phyloP scores from a whole-genome alignment of 2,113 vertebrate genomes.

The Corythoichthys intestinalis region DNA sequence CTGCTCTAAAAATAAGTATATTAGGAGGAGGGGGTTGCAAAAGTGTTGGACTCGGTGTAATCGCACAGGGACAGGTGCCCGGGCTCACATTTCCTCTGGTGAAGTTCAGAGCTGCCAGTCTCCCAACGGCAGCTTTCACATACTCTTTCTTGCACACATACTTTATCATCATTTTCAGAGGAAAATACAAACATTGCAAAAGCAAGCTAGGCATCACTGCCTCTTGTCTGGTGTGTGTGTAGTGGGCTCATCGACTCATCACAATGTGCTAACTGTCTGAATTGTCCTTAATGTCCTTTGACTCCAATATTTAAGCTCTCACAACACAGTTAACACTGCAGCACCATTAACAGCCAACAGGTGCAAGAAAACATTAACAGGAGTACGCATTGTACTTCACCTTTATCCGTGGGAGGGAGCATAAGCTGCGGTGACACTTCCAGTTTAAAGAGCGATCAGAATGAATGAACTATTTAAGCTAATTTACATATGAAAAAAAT shows the following conservation, averaged over 20 bases:
- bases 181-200: conserved; percentile 17
- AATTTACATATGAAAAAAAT: too few species aligned
- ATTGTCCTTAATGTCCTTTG: conserved; percentile 41
- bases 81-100: conserved; percentile 77
- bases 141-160: conserved; percentile 24
- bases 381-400: conserved; percentile 31
- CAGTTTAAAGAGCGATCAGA: neutral
- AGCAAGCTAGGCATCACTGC: conserved; percentile 14
- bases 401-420: conserved; percentile 28
- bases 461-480: neutral
- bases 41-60: conserved; percentile 65
- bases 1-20: conserved; percentile 79
- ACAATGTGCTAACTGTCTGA: conserved; percentile 47
- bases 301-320: conserved; percentile 31
- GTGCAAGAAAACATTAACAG: conserved; percentile 58
- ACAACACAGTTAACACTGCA: conserved; percentile 38
- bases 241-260: conserved; percentile 14
- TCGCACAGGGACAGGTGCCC: conserved; percentile 80
- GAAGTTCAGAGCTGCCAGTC: conserved; percentile 77
- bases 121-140: conserved; percentile 56
- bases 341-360: conserved; percentile 56
- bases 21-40: conserved; percentile 27
- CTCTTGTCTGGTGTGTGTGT: conserved; percentile 10
- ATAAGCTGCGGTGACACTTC: neutral
- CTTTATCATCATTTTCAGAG: conserved; percentile 4